Evolutionary conservation across 2,113 vertebrate species (phyloP).

Genomic region (Neotragus pygmaeus): DNA sequence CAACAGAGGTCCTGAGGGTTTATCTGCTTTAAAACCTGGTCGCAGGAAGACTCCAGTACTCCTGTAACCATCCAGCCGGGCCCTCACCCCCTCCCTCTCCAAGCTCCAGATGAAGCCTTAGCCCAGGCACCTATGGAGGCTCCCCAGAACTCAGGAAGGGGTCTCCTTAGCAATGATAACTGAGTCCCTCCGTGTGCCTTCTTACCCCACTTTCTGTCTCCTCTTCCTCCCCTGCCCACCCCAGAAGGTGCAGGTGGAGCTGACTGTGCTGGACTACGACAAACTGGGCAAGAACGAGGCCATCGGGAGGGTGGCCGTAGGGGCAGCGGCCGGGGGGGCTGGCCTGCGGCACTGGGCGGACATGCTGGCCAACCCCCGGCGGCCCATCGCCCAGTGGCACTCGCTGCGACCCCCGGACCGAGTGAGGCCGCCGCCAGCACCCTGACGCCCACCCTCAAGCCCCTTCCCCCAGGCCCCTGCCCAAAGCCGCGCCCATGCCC

Average conservation of each 20-base stretch:
- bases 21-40: not conserved
- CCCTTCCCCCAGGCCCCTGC: not conserved
- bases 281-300: conserved; percentile 89
- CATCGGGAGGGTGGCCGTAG: conserved; percentile 92
- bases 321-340: conserved; percentile 87
- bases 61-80: fast-evolving
- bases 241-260: conserved; percentile 92
- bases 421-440: conserved; percentile 75
- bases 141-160: not conserved
- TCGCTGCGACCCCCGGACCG: conserved; percentile 85
- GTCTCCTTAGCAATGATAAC: not conserved
- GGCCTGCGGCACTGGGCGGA: conserved; percentile 95
- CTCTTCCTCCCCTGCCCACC: not conserved
- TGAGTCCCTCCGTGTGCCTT: not conserved
- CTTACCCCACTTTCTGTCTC: not conserved
- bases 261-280: conserved; percentile 94
- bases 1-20: not conserved
- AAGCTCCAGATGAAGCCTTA: not conserved
- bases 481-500: not conserved
- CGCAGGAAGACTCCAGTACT: not conserved
- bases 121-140: not conserved
- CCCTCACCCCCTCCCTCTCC: fast-evolving
- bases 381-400: conserved; percentile 95
- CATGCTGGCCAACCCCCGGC: conserved; percentile 93
- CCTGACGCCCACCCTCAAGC: not conserved